Evolutionary conservation across 2,113 vertebrate species (phyloP).

Genomic region (Oostethus manadensis): DNA sequence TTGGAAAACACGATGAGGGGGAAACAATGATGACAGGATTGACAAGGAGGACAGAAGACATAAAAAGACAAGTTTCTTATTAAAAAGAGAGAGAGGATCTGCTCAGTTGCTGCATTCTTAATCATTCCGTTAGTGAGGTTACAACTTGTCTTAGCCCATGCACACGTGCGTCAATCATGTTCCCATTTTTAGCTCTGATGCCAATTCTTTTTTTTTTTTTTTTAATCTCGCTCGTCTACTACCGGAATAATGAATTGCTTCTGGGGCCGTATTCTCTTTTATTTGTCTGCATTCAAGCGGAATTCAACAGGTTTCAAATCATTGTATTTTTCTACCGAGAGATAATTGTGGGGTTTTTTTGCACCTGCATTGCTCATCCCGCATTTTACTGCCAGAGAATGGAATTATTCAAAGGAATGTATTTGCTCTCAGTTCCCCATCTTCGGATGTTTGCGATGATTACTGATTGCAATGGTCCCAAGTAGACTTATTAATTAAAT

Average conservation of each 20-base stretch:
- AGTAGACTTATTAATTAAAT: no score
- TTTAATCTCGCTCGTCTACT: neutral
- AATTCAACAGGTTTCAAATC: conserved; percentile 14
- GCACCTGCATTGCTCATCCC: neutral
- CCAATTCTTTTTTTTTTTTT: conserved; percentile 17
- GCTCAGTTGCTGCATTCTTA: conserved; percentile 12
- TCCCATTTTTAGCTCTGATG: conserved; percentile 43
- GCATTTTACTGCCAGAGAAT: neutral
- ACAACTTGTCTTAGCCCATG: conserved; percentile 6
- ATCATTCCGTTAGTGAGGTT: conserved; percentile 16
- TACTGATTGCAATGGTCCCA: no score
- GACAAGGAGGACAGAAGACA: neutral
- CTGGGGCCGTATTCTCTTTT: conserved; percentile 16
- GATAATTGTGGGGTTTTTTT: neutral
- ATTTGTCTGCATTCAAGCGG: conserved; percentile 18
- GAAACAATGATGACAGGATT: neutral
- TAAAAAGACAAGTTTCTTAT: neutral
- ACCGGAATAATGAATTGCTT: conserved; percentile 28
- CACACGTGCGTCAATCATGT: conserved; percentile 20
- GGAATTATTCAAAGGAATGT: neutral
- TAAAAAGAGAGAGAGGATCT: conserved; percentile 1
- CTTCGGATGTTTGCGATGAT: neutral
- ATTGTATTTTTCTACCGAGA: neutral
- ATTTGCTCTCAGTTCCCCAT: neutral
- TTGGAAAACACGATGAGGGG: neutral